These are phyloP conservation scores for Actinostola sp. DNA, from an alignment of 92 coral and sea anemone genomes.

Conservation along the genomic window DNA sequence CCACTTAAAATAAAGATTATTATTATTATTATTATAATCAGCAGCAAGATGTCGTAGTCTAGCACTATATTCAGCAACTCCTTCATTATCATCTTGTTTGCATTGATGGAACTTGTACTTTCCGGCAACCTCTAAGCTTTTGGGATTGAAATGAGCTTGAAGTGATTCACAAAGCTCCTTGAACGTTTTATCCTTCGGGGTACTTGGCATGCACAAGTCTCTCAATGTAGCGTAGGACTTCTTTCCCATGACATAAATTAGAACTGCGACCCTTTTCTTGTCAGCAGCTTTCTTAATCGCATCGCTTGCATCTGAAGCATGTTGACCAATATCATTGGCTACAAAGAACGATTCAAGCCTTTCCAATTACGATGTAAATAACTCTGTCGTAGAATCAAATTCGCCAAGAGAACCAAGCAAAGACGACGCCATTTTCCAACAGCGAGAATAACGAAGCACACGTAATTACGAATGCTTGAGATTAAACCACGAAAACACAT, in stretches of 20 bases:
- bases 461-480: too few species aligned
- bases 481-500: too few species aligned
- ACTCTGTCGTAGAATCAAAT: slow-evolving; percentile 7
- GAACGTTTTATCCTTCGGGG: slow-evolving; percentile 3
- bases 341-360: slow-evolving; percentile 10
- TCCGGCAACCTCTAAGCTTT: slow-evolving; percentile 49
- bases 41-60: slow-evolving; percentile 29
- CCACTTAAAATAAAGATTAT: too few species aligned
- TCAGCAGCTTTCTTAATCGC: slow-evolving; percentile 19
- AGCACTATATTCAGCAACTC: slow-evolving; percentile 42
- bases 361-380: slow-evolving; percentile 10
- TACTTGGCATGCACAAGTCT: slow-evolving; percentile 33
- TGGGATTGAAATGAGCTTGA: slow-evolving; percentile 30
- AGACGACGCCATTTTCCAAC: too few species aligned
- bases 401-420: slow-evolving; percentile 18
- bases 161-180: neutral
- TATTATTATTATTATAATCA: too few species aligned
- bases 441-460: too few species aligned
- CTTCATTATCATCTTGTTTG: slow-evolving; percentile 23
- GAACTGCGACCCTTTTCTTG: slow-evolving; percentile 27
- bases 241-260: slow-evolving; percentile 31
- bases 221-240: slow-evolving; percentile 16
- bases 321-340: slow-evolving; percentile 11
- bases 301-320: slow-evolving; percentile 6
- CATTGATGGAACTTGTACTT: slow-evolving; percentile 31